These are phyloP conservation scores for Muntiacus muntjak DNA, from an alignment of 2,113 vertebrate genomes.

Conservation along the genomic window DNA sequence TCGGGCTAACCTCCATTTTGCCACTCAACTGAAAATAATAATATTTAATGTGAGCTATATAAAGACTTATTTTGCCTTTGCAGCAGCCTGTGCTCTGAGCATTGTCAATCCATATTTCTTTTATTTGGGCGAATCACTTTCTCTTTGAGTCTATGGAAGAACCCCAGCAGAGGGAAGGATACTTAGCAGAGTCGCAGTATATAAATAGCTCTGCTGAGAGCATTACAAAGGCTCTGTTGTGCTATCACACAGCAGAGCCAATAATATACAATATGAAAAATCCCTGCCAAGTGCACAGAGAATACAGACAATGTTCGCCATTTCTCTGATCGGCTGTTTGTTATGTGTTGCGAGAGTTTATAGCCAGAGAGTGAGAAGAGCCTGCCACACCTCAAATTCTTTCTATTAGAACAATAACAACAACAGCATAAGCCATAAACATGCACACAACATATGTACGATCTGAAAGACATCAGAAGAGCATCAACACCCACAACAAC, in stretches of 20 bases:
- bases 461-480: slow-evolving; percentile 14
- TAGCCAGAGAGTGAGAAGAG: slow-evolving; percentile 49
- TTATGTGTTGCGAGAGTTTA: slow-evolving; percentile 60
- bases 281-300: slow-evolving; percentile 71
- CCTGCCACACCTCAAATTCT: slow-evolving; percentile 49
- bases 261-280: slow-evolving; percentile 79
- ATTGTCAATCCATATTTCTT: slow-evolving; percentile 27
- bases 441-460: background rate
- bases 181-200: slow-evolving; percentile 48
- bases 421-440: background rate
- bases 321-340: slow-evolving; percentile 68
- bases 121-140: slow-evolving; percentile 62
- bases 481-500: background rate
- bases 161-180: slow-evolving; percentile 63
- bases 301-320: slow-evolving; percentile 66
- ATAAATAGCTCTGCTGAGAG: slow-evolving; percentile 75
- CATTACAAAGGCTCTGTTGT: slow-evolving; percentile 74
- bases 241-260: slow-evolving; percentile 75
- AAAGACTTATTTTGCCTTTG: slow-evolving; percentile 62
- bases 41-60: slow-evolving; percentile 34
- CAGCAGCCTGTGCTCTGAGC: slow-evolving; percentile 39
- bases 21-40: slow-evolving; percentile 59
- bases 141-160: slow-evolving; percentile 67
- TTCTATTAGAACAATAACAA: slow-evolving; percentile 49
- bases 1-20: slow-evolving; percentile 54